A percentile compares a stretch with the other conserved stretches of the same genome.
These are phyloP conservation scores for Pyrochroa serraticornis DNA, from an alignment of 2,888 invertebrate genomes.

Conservation along the genomic window DNA sequence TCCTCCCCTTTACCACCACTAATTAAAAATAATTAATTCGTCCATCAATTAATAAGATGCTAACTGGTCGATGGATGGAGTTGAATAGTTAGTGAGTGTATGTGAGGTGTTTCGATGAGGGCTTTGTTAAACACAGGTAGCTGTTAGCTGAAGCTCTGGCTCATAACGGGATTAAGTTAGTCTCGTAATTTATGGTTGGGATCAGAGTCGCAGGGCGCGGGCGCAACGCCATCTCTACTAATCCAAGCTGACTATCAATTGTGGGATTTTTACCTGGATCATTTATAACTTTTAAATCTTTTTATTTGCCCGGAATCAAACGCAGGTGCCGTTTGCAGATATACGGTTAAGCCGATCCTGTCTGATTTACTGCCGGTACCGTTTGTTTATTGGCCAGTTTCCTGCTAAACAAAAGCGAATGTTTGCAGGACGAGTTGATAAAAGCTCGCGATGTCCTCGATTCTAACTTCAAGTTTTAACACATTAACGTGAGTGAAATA, in stretches of 20 bases:
- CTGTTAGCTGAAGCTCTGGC: slow-evolving; percentile 48
- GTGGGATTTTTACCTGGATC: slow-evolving; percentile 58
- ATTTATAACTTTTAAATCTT: slow-evolving; percentile 54
- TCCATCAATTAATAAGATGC: background rate
- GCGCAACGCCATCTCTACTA: slow-evolving; percentile 51
- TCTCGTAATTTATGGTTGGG: slow-evolving; percentile 54
- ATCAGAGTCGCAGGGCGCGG: slow-evolving; percentile 40
- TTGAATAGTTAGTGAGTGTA: too few species aligned
- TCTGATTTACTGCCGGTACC: slow-evolving; percentile 42
- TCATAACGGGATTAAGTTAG: slow-evolving; percentile 57
- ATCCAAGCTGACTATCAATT: slow-evolving; percentile 58
- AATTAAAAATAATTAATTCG: slow-evolving; percentile 7
- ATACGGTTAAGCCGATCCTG: slow-evolving; percentile 43
- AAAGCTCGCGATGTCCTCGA: background rate
- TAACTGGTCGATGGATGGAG: background rate
- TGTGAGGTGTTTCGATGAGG: slow-evolving; percentile 22
- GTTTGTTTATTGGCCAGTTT: slow-evolving; percentile 44
- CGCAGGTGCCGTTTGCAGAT: slow-evolving; percentile 48
- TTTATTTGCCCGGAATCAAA: slow-evolving; percentile 50
- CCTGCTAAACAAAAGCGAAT: slow-evolving; percentile 30
- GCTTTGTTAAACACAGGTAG: slow-evolving; percentile 49
- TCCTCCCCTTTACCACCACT: background rate
- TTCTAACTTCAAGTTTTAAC: too few species aligned
- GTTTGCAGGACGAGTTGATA: background rate
- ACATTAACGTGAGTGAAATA: too few species aligned